Percentiles rank a stretch among this genome's conserved stretches.
These are phyloP conservation scores for Tautogolabrus adspersus DNA, from an alignment of 2,113 vertebrate species.

Conservation along the genomic window DNA sequence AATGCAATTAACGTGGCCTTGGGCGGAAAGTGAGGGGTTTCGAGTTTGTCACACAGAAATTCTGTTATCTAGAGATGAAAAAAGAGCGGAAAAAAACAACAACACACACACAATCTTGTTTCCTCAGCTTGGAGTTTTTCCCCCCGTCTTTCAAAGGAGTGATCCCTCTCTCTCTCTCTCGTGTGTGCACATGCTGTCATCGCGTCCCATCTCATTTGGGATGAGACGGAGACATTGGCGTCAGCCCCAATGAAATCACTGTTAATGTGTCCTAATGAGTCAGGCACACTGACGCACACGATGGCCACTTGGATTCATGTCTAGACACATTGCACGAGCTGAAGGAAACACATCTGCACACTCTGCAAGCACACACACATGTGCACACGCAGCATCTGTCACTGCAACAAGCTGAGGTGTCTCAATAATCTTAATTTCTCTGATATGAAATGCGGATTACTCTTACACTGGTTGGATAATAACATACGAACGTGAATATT, in stretches of 20 bases:
- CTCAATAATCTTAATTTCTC: constrained; percentile 16
- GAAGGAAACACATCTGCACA: neutral
- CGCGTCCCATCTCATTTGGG: constrained; percentile 58
- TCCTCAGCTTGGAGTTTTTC: constrained; percentile 66
- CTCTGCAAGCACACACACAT: too few species aligned
- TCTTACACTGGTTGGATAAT: neutral
- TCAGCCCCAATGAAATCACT: constrained; percentile 72
- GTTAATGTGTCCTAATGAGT: constrained; percentile 78
- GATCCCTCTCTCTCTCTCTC: constrained; percentile 4
- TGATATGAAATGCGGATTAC: neutral
- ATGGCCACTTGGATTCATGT: constrained; percentile 63
- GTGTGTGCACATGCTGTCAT: constrained; percentile 63
- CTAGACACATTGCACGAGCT: constrained; percentile 50
- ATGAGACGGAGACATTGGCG: constrained; percentile 68
- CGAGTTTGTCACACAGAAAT: constrained; percentile 85
- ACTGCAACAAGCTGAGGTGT: constrained; percentile 19
- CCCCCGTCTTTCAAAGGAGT: constrained; percentile 66
- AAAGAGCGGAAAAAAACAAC: constrained; percentile 50
- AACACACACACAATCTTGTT: constrained; percentile 57
- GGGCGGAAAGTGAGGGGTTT: constrained; percentile 79
- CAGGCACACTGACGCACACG: constrained; percentile 59
- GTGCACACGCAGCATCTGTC: neutral
- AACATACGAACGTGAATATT: constrained; percentile 16
- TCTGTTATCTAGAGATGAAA: constrained; percentile 85
- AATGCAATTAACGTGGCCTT: constrained; percentile 83